Percentiles rank a stretch among this genome's conserved stretches.
phyloP scores from a whole-genome alignment of 2,888 invertebrate genomes.

The Volucella inanis region DNA sequence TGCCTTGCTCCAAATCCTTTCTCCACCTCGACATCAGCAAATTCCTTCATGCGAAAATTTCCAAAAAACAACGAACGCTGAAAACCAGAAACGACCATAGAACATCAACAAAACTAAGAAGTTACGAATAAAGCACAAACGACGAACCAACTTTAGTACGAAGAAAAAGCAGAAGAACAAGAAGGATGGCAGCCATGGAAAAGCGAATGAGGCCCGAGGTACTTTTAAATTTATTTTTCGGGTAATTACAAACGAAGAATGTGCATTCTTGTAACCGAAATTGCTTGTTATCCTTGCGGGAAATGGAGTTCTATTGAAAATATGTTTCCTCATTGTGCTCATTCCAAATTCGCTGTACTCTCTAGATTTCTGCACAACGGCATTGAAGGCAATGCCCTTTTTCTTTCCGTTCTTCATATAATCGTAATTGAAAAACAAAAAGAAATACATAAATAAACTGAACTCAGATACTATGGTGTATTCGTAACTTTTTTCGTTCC shows the following conservation, averaged over 20 bases:
- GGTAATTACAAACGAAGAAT: conserved; percentile 74
- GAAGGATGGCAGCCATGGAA: background rate
- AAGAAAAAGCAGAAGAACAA: conserved; percentile 15
- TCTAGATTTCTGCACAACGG: conserved; percentile 18
- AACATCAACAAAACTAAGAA: conserved; percentile 45
- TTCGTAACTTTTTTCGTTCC: conserved; percentile 33
- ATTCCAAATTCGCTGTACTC: conserved; percentile 16
- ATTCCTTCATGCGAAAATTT: conserved; percentile 55
- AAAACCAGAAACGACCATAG: conserved; percentile 39
- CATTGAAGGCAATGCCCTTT: conserved; percentile 29
- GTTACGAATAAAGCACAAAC: conserved; percentile 40
- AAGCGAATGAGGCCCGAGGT: conserved; percentile 69
- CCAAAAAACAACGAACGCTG: conserved; percentile 34
- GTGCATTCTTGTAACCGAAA: conserved; percentile 74
- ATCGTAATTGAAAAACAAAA: conserved; percentile 38
- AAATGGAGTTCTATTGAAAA: conserved; percentile 66
- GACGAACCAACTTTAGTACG: conserved; percentile 13
- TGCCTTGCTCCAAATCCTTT: background rate
- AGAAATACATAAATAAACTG: conserved; percentile 23
- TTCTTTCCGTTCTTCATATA: conserved; percentile 27
- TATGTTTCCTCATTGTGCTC: conserved; percentile 48
- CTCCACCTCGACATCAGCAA: conserved; percentile 21
- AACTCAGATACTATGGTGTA: conserved; percentile 49
- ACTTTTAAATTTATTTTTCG: conserved; percentile 74
- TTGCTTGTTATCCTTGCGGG: conserved; percentile 74